Evolutionary conservation across 2,888 invertebrate species (phyloP).

Genomic region (Schizotus pectinicornis): DNA sequence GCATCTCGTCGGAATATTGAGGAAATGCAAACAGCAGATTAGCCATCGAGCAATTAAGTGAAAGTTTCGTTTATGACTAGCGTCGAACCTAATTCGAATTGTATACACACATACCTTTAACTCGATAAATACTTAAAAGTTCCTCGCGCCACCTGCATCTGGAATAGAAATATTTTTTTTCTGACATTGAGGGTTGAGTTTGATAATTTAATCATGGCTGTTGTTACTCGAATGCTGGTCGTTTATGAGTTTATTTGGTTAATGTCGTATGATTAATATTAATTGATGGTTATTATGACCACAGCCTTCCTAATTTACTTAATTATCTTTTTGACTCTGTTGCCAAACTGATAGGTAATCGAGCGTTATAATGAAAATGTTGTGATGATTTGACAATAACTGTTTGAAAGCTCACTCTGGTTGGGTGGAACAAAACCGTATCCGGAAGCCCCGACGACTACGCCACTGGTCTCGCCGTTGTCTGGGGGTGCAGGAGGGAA

Average conservation of each 20-base stretch:
- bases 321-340: too few relatives aligned
- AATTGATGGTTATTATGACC: neutral
- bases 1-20: slow-evolving; percentile 5
- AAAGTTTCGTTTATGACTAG: slow-evolving; percentile 6
- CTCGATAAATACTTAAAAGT: slow-evolving; percentile 9
- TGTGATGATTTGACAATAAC: neutral
- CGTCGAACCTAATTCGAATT: neutral
- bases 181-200: slow-evolving; percentile 4
- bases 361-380: slow-evolving; percentile 2
- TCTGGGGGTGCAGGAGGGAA: slow-evolving; percentile 77
- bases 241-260: neutral
- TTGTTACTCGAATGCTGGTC: slow-evolving; percentile 3
- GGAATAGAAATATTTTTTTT: slow-evolving; percentile 10
- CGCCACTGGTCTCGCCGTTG: slow-evolving; percentile 74
- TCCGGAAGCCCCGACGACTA: slow-evolving; percentile 82
- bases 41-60: neutral
- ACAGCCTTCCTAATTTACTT: too few relatives aligned
- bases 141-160: slow-evolving; percentile 15
- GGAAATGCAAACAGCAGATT: slow-evolving; percentile 14
- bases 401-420: slow-evolving; percentile 15
- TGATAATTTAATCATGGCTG: slow-evolving; percentile 19
- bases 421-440: slow-evolving; percentile 83
- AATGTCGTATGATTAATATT: neutral
- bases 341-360: neutral
- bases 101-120: slow-evolving; percentile 15